Evolutionary conservation across 1,140 invertebrate genomes (phyloP).

Genomic region (Drosophila tristis): DNA sequence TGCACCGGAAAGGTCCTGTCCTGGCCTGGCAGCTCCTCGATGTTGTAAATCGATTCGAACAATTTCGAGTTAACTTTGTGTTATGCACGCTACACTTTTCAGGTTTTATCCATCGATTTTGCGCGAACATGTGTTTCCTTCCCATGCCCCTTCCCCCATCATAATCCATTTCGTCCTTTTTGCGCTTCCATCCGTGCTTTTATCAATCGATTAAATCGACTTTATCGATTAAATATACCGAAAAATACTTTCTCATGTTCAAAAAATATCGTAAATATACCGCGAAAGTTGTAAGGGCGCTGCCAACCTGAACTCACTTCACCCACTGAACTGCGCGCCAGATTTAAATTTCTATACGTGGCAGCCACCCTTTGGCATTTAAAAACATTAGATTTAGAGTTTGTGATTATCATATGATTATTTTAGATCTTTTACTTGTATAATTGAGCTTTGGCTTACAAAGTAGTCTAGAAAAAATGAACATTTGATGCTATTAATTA

Average conservation of each 20-base stretch:
- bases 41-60: neutral
- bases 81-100: slow-evolving; percentile 18
- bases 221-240: neutral
- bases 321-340: too few species aligned
- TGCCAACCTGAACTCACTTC: too few species aligned
- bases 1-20: neutral
- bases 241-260: neutral
- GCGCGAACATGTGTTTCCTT: slow-evolving; percentile 65
- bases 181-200: slow-evolving; percentile 17
- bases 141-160: too few species aligned
- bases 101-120: slow-evolving; percentile 68
- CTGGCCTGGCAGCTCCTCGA: slow-evolving; percentile 3
- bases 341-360: too few species aligned
- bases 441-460: slow-evolving; percentile 43
- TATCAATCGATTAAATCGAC: too few species aligned
- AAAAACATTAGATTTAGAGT: neutral
- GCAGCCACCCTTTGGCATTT: too few species aligned
- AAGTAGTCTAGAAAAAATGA: slow-evolving; percentile 54
- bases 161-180: slow-evolving; percentile 34
- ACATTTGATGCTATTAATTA: slow-evolving; percentile 47
- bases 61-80: slow-evolving; percentile 35
- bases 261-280: too few species aligned
- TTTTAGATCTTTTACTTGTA: slow-evolving; percentile 19
- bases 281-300: too few species aligned
- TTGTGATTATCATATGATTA: slow-evolving; percentile 15